These are phyloP conservation scores for Myiotriccus ornatus DNA, from an alignment of 2,797 vertebrate species.

Conservation along the genomic window DNA sequence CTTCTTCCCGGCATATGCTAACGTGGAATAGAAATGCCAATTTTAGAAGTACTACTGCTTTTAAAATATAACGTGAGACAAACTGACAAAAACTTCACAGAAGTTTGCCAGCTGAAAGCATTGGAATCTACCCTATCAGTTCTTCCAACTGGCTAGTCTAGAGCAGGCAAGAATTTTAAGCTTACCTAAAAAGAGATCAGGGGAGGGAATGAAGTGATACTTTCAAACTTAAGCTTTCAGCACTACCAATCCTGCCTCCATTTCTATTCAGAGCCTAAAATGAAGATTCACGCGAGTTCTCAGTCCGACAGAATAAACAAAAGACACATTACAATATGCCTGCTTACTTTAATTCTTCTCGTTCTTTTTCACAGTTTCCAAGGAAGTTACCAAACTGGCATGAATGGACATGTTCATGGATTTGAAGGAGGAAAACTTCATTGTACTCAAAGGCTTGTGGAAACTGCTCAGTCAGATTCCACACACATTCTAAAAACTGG, in stretches of 20 bases:
- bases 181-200: not conserved
- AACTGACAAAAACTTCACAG: not conserved
- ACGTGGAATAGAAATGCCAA: not conserved
- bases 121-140: not conserved
- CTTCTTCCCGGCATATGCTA: not conserved
- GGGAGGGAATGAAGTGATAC: not conserved
- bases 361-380: slow-evolving; percentile 92
- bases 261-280: not conserved
- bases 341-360: slow-evolving; percentile 94
- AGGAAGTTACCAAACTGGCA: slow-evolving; percentile 99
- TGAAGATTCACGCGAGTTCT: not conserved
- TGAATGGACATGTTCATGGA: slow-evolving; percentile 95
- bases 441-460: slow-evolving; percentile 94
- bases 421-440: slow-evolving; percentile 96
- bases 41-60: not conserved
- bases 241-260: not conserved
- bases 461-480: slow-evolving; percentile 95
- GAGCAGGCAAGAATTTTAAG: not conserved
- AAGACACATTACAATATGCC: not conserved
- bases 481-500: slow-evolving; percentile 96
- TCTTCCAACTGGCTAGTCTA: not conserved
- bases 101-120: not conserved
- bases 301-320: not conserved
- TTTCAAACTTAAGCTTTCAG: not conserved
- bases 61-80: not conserved